Conservation (phyloP, 2,113 vertebrate genomes). For the Daphoenositta chrysoptera region DNA sequence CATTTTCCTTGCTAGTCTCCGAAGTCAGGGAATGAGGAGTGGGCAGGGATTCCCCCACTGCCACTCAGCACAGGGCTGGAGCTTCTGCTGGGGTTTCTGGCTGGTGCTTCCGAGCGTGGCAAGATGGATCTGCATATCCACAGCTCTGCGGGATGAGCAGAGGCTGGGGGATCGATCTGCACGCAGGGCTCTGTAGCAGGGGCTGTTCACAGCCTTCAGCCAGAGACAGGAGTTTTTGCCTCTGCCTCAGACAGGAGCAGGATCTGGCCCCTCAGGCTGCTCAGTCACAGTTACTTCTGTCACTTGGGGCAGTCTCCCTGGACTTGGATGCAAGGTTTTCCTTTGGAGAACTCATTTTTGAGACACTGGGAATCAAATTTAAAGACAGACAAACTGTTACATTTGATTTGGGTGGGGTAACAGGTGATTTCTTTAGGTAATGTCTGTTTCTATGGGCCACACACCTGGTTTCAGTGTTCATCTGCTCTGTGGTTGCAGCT, state of each 20-base stretch:
- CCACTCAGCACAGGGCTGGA: neutral
- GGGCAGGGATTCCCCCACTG: neutral
- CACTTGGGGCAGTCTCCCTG: neutral
- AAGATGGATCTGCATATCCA: neutral
- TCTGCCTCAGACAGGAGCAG: neutral
- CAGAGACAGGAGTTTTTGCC: neutral
- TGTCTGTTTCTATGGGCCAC: neutral
- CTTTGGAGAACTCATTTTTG: neutral
- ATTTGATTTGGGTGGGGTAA: neutral
- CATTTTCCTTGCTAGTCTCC: neutral
- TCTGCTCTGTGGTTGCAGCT: neutral
- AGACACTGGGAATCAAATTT: neutral
- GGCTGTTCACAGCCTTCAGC: neutral
- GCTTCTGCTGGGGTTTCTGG: neutral
- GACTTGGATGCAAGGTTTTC: neutral
- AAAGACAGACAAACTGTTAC: neutral
- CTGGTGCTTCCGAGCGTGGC: neutral
- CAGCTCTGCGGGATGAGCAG: neutral
- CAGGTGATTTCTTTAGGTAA: neutral
- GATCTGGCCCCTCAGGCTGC: neutral
- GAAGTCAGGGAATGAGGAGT: neutral
- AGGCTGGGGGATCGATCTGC: neutral
- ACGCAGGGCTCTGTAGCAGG: neutral
- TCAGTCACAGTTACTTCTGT: neutral
- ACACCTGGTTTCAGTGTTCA: neutral